A percentile compares a stretch with the other conserved stretches of the same genome.
phyloP scores from a whole-genome alignment of 2,113 vertebrate species.

The Takifugu bimaculatus region DNA sequence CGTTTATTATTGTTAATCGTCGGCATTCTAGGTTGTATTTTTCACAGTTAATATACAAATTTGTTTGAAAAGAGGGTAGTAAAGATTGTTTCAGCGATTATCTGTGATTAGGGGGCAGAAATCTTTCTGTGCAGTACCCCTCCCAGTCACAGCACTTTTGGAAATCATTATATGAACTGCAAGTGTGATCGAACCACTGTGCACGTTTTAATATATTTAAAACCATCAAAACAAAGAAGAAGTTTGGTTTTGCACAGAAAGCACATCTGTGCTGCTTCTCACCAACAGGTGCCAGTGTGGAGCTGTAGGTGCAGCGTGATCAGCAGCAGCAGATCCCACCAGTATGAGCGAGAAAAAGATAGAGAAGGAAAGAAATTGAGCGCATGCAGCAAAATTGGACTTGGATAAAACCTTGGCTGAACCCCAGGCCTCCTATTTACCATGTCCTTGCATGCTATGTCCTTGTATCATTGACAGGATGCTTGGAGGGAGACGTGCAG shows the following conservation, averaged over 20 bases:
- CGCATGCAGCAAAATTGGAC: conserved; percentile 33
- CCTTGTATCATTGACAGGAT: conserved; percentile 46
- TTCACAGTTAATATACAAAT: too few species aligned
- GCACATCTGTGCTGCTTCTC: conserved; percentile 40
- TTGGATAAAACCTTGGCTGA: conserved; percentile 51
- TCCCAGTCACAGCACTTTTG: too few species aligned
- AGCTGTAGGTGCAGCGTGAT: conserved; percentile 37
- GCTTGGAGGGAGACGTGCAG: conserved; percentile 36
- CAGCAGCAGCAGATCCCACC: conserved; percentile 28
- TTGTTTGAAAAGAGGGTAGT: too few species aligned
- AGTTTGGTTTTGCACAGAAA: neutral
- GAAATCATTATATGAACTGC: too few species aligned
- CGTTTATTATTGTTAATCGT: too few species aligned
- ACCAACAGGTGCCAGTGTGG: conserved; percentile 73
- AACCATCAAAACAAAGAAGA: conserved; percentile 12
- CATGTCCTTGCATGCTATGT: conserved; percentile 48
- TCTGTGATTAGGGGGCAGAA: too few species aligned
- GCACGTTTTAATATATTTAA: too few species aligned
- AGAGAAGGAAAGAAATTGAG: conserved; percentile 43
- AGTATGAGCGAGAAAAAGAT: conserved; percentile 40
- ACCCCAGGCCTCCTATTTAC: conserved; percentile 41
- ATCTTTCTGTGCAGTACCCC: too few species aligned
- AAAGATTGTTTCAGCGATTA: too few species aligned
- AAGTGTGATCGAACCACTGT: too few species aligned
- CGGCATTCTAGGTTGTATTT: too few species aligned